Evolutionary conservation across 2,888 invertebrate genomes (phyloP), one percentile per base, ranked within the genome.

Genomic region (Drosophila colorata): DNA sequence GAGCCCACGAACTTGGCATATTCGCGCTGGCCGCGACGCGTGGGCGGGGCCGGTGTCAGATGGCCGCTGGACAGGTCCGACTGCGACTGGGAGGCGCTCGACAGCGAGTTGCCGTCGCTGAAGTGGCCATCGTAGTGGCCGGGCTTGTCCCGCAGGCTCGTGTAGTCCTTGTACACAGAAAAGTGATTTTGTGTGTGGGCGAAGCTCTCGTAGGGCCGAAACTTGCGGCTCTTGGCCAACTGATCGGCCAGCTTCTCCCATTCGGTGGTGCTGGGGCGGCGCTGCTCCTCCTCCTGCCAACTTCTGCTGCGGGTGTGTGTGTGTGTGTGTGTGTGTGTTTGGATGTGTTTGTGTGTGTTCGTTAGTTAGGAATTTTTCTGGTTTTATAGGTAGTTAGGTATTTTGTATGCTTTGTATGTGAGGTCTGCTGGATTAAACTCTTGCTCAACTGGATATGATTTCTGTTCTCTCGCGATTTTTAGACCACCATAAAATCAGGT

Each of bases 181-280:
- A 83, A 72, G 11, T 85, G 69, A 48, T 77, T 85, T 35, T 87
- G 84, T 11, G 75, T 74, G 38, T 80, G 78, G 6, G 63, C 78
- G 23, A 86, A 89, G 9, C 80, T 87, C 43, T 91, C 91, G 28
- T 89, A 82, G 1, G 91, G 90, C 69, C 90, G 89, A 52, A 80
- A 91, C 58, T 90, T 91, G 2, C 84, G 86, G 40, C 78, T 79
- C 25, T 80, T 86, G 44, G 92, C 88, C 74, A 92, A 63, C 53
- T 88, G 79, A 71, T 91, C 91, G 4, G 91, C 91, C 63, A 89
- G 87, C 53, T 88, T 90, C 43, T 91, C 91, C 91, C 91, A 91
- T 25, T 91, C 91, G 11, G 91, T 91, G 41, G 90, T 90, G 52
- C 55, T 69, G 2, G 91, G 90, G 1, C 90, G 82, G 2, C 67